A percentile compares a stretch with the other conserved stretches of the same genome.
Conservation (phyloP, 2,113 vertebrate genomes). For the Ceuthmochares aereus region DNA sequence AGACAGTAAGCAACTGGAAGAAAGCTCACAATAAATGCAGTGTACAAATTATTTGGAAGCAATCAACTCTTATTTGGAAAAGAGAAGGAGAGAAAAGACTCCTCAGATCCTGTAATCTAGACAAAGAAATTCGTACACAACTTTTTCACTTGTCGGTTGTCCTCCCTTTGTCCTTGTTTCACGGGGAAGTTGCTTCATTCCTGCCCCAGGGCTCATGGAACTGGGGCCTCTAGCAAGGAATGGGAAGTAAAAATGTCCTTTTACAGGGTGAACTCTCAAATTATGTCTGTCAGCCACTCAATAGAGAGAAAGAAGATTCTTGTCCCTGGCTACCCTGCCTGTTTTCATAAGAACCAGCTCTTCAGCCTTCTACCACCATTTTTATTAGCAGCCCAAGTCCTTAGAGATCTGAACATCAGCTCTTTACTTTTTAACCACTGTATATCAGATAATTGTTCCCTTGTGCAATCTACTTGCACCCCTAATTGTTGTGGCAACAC, state of each 20-base stretch:
- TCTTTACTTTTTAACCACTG: neutral
- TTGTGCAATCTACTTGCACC: neutral
- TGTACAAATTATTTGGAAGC: neutral
- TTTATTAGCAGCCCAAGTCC: neutral
- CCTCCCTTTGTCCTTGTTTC: neutral
- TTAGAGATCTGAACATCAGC: neutral
- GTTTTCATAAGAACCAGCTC: neutral
- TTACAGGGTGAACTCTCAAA: neutral
- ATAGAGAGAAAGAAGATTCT: neutral
- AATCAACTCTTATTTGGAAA: neutral
- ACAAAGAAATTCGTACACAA: neutral
- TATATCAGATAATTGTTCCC: neutral
- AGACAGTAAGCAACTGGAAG: neutral
- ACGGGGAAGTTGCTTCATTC: neutral
- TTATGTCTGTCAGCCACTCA: neutral
- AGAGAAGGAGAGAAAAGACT: neutral
- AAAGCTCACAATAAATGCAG: neutral
- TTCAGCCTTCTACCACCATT: neutral
- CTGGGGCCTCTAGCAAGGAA: neutral
- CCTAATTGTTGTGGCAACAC: conserved; percentile 1
- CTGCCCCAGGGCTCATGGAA: neutral
- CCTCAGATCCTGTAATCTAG: neutral
- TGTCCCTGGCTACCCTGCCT: accelerated
- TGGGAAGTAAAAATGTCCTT: neutral
- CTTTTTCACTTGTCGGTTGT: neutral